phyloP scores from a whole-genome alignment of 2,888 invertebrate genomes.

The Ypsolopha scabrella region DNA sequence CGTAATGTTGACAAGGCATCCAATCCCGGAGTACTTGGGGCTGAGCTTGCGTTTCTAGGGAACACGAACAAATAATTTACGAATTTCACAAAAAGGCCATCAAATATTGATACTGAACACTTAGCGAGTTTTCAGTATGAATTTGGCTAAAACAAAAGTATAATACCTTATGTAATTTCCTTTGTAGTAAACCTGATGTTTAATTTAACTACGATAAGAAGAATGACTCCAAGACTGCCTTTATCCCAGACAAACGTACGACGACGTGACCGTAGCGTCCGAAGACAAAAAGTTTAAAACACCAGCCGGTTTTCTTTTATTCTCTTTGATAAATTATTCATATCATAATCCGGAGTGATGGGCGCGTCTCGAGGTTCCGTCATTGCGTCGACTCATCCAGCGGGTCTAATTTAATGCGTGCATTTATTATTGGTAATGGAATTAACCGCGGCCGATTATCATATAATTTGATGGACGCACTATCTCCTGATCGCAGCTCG shows the following conservation, averaged over 20 bases:
- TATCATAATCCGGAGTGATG: constrained; percentile 65
- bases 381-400: constrained; percentile 64
- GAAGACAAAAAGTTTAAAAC: constrained; percentile 42
- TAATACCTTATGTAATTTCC: neutral
- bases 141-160: no score
- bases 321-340: constrained; percentile 66
- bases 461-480: constrained; percentile 68
- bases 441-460: constrained; percentile 68
- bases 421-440: constrained; percentile 70
- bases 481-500: constrained; percentile 53
- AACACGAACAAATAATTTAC: no score
- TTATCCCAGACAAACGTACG: constrained; percentile 33
- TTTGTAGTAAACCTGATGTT: neutral
- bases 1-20: no score
- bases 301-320: constrained; percentile 42
- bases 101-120: no score
- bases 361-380: constrained; percentile 32
- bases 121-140: no score
- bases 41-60: no score
- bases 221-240: neutral
- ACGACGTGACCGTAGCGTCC: constrained; percentile 31
- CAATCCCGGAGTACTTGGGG: no score
- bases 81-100: no score
- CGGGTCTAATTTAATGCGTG: constrained; percentile 68
- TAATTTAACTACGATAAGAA: neutral